Evolutionary conservation across 1,140 invertebrate genomes (phyloP), one percentile per base, ranked within the genome.

Genomic region (Heliconius congener): DNA sequence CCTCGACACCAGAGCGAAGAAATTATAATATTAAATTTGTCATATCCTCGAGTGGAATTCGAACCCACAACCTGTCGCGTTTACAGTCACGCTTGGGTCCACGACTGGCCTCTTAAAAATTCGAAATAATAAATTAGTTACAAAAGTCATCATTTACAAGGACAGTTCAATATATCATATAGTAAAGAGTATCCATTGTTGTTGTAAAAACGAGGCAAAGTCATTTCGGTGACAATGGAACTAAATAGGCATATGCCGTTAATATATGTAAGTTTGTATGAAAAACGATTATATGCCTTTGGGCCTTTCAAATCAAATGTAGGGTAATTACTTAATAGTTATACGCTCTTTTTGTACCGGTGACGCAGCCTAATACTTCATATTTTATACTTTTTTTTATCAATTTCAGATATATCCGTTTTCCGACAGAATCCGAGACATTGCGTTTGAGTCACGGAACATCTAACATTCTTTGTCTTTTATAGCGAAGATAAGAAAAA

Each of bases 121-220:
- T 13, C 42, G 4, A 1, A n/a, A 8, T 57, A 57, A 57, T 57
- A 57, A 57, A 23, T 57, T 57, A 57, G 23, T 57, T 57, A 57
- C 34, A 57, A 57, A 57, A 57, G n/a, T 57, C n/a, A 23, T 57
- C 19, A 57, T 23, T 57, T 23, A n/a, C 23, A n/a, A 57, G 2
- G 55, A 57, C 55, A 57, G 8, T 57, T 57, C 55, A 23, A 57
- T 57, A 57, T 57, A 57, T 57, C 55, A 57, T 57, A 23, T 57
- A 23, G 8, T 3, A 3, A 57, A 19, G 8, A 23, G 19, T 19
- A 23, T 57, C 55, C 55, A 57, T 57, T 57, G 55, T 57, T 23
- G 55, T 57, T 23, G 0, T 57, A 57, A 57, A 19, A n/a, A 57
- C 55, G 55, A 57, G 55, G 55, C n/a, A 57, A 57, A n/a, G 55